Evolutionary conservation across 1,140 invertebrate species (phyloP), one percentile per base, ranked within the genome.

Genomic region (Drosophila nigrodunni): DNA sequence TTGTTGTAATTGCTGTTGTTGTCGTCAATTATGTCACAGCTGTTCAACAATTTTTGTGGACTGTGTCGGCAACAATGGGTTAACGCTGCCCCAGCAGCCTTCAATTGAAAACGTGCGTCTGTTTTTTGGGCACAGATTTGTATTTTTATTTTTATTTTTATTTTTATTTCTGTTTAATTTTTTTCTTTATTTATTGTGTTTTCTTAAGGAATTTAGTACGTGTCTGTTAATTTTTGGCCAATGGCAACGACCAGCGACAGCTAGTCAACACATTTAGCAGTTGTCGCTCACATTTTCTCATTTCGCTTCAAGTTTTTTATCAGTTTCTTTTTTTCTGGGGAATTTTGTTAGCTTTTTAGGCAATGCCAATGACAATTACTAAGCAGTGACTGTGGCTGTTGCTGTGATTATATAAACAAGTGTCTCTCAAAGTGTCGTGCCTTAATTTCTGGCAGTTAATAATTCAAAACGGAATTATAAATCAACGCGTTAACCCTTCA

Each of bases 11-110:
- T 57, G 39, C 7, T 30, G 21, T 43, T 59, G 65, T 35, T 61
- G 57, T 62, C 41, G 68, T 44, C 68, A 70, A 61, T 70, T 70
- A 55, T 70, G 59, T 70, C 68, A 60, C 35, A 43, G 54, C 34
- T 69, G 66, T 39, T 25, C 41, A 46, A 25, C 47, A 50, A 49
- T 71, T 71, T 50, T 82, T 41, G 50, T 15, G 55, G 9, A 30
- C 11, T 81, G 70, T 82, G 71, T 66, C 65, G 68, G 64, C 80
- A 83, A 83, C 81, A 83, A 80, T 85, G 81, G 81, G 77, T 77
- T 83, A 83, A 83, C 30, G 58, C 66, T 54, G 80, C 50, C 47
- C 18, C 66, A 37, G 54, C 59, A 83, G 81, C 81, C 77, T 83
- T 80, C 80, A 77, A 72, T 68, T 46, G 46, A 61, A 58, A 69